phyloP scores from a whole-genome alignment of 2,113 vertebrate genomes.

The Neoarius graeffei region DNA sequence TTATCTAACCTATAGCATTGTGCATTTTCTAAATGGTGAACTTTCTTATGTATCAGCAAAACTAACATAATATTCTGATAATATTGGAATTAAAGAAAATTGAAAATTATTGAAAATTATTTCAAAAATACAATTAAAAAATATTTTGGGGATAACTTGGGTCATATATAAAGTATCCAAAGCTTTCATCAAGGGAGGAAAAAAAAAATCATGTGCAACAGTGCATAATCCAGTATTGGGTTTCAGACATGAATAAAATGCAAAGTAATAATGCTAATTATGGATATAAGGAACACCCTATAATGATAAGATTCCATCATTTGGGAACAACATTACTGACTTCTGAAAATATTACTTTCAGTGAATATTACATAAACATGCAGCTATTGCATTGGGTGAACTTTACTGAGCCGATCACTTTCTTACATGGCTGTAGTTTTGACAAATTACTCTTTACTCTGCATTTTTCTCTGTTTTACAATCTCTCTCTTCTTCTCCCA shows the following conservation, averaged over 20 bases:
- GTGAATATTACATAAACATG: no score
- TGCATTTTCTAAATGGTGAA: conserved; percentile 4
- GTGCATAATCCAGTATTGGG: background rate
- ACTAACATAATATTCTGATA: background rate
- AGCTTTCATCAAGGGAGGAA: background rate
- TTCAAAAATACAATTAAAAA: no score
- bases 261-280: background rate
- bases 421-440: background rate
- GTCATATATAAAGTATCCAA: background rate
- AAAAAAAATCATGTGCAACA: background rate
- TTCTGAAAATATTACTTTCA: no score
- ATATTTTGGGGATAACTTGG: background rate
- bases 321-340: background rate
- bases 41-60: background rate
- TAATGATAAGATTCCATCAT: background rate
- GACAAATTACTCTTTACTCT: background rate
- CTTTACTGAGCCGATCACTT: background rate
- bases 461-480: background rate
- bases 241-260: background rate
- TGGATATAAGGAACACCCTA: background rate
- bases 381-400: background rate
- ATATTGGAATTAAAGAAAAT: background rate
- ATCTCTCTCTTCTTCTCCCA: no score
- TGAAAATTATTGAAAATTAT: background rate
- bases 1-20: conserved; percentile 17